These are phyloP conservation scores for Ceratina japonica DNA, from an alignment of 1,140 invertebrate genomes.

Conservation along the genomic window DNA sequence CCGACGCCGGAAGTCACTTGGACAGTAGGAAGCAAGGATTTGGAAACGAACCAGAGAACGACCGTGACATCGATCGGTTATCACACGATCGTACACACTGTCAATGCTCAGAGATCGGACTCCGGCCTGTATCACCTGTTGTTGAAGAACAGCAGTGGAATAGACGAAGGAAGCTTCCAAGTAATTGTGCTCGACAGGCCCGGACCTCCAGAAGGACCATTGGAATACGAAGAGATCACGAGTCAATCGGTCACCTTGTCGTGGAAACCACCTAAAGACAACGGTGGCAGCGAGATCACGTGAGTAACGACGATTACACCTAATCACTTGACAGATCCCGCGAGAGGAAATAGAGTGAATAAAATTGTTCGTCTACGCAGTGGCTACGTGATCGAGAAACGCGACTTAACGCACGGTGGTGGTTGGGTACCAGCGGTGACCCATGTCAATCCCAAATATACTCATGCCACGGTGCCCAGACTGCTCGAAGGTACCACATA, in stretches of 20 bases:
- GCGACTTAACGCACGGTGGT: slow-evolving; percentile 95
- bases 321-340: not conserved
- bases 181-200: slow-evolving; percentile 94
- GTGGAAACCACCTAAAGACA: slow-evolving; percentile 96
- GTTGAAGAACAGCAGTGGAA: slow-evolving; percentile 92
- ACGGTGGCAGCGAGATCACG: slow-evolving; percentile 96
- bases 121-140: slow-evolving; percentile 91
- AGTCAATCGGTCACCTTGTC: slow-evolving; percentile 95
- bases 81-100: slow-evolving; percentile 94
- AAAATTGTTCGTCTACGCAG: slow-evolving; percentile 71
- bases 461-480: slow-evolving; percentile 91
- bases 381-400: slow-evolving; percentile 97
- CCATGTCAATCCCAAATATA: slow-evolving; percentile 93
- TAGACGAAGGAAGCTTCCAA: slow-evolving; percentile 93
- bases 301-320: slow-evolving; percentile 70
- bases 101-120: slow-evolving; percentile 91
- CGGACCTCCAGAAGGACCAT: slow-evolving; percentile 89
- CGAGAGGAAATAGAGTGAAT: not conserved
- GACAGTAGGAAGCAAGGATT: slow-evolving; percentile 87
- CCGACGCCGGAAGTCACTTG: slow-evolving; percentile 92
- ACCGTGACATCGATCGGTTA: slow-evolving; percentile 94
- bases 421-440: slow-evolving; percentile 97
- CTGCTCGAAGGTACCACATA: slow-evolving; percentile 95
- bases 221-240: slow-evolving; percentile 96
- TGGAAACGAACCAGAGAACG: slow-evolving; percentile 88